A percentile compares a stretch with the other conserved stretches of the same genome.
Conservation (phyloP, 2,797 vertebrate genomes). For the Hydrophis major region DNA sequence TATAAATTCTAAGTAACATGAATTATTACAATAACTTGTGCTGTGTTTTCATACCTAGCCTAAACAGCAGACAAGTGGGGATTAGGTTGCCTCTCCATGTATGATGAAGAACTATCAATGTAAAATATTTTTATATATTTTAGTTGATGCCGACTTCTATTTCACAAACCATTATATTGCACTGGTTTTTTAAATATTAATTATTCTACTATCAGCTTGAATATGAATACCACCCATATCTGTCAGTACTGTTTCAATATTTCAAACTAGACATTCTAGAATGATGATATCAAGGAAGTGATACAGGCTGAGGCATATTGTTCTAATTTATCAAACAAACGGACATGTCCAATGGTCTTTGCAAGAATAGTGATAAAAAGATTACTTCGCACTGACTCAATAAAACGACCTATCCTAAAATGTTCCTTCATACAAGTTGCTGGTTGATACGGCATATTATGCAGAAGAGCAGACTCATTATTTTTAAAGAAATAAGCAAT, state of each 20-base stretch:
- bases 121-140: neutral
- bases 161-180: neutral
- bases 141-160: neutral
- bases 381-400: conserved; percentile 8
- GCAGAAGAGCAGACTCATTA: conserved; percentile 34
- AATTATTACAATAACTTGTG: neutral
- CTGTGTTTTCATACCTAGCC: neutral
- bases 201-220: conserved; percentile 3
- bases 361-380: conserved; percentile 8
- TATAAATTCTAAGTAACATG: neutral
- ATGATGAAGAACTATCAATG: neutral
- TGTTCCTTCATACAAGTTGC: conserved; percentile 26
- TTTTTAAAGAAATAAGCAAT: conserved; percentile 32
- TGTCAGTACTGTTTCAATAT: neutral
- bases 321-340: neutral
- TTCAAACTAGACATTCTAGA: neutral
- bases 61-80: neutral
- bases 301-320: neutral
- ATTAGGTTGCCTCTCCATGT: neutral
- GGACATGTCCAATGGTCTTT: neutral
- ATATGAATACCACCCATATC: neutral
- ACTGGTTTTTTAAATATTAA: neutral
- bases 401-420: neutral
- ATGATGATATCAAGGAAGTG: neutral
- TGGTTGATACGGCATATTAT: neutral